Percentiles rank a stretch among this genome's conserved stretches.
Conservation (phyloP, 2,113 vertebrate species). For the Ursus arctos region DNA sequence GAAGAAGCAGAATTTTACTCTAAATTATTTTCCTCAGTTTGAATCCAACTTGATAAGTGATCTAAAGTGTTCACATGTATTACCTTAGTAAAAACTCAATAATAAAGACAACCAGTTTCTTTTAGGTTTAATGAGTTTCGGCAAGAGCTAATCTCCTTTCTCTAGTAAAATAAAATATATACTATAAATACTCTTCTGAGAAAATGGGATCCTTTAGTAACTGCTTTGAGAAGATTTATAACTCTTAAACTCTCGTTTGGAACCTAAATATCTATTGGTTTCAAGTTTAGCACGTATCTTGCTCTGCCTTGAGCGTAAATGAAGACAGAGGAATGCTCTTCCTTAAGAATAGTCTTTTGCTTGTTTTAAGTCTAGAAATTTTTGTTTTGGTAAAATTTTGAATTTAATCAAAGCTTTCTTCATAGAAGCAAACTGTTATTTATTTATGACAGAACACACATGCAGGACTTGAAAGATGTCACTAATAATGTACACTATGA, state of each 20-base stretch:
- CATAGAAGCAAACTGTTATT: constrained; percentile 56
- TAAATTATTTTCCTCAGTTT: neutral
- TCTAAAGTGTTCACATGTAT: neutral
- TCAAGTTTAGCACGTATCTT: neutral
- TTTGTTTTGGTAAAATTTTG: constrained; percentile 45
- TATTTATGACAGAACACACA: constrained; percentile 93
- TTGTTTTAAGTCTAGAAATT: neutral
- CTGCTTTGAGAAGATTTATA: neutral
- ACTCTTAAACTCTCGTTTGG: constrained; percentile 3
- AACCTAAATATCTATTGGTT: constrained; percentile 18
- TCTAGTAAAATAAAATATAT: constrained; percentile 45
- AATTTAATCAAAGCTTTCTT: neutral
- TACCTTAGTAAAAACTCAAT: constrained; percentile 25
- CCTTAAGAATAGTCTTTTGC: neutral
- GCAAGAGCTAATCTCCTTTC: neutral
- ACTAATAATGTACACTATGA: constrained; percentile 99
- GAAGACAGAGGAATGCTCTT: neutral
- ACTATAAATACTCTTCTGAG: constrained; percentile 28
- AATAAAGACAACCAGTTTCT: neutral
- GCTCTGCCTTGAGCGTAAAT: neutral
- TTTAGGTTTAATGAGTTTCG: neutral
- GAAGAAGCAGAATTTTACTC: constrained; percentile 29
- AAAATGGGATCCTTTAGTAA: constrained; percentile 34
- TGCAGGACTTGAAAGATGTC: constrained; percentile 99
- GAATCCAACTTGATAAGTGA: neutral